Evolutionary conservation across 2,797 vertebrate genomes (phyloP), one percentile per base, ranked within the genome.

Genomic region (Delichon dasypus): DNA sequence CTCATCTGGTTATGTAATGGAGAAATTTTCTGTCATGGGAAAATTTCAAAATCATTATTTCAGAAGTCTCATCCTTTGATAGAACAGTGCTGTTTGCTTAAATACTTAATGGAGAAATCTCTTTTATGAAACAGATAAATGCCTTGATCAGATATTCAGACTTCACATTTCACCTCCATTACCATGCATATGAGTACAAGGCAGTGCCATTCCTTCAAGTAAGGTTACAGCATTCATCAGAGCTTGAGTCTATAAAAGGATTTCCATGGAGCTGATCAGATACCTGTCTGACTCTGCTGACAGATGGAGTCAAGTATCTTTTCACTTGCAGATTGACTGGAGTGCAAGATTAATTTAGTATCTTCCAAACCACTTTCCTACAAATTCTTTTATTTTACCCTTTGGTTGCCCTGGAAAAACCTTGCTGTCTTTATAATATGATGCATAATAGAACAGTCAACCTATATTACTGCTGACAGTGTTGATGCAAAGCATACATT

Each of bases 211-310:
- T 83, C 84, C 77, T 90, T 75, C 92, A 51, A 13, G 66, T 48
- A 60, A 87, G 92, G 88, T 77, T 94, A 54, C 47, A 83, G 51
- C 74, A 91, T 95, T 94, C 90, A 90, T 96, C 79, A 78, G 48
- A 92, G 76, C 60, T 70, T 6, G 51, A 85, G 94, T 89, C 89
- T 82, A 64, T 90, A 85, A 94, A 96, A 84, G 79, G 75, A 90
- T 96, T 95, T 94, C 53, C 84, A 29, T 19, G 34, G 74, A 86
- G 77, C 25, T 97, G 90, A 96, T 97, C 93, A 89, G 95, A 86
- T 94, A 73, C 73, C 66, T 91, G 73, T 74, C 93, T 96, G 92
- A 86, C 93, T 94, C 83, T 58, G 30, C 90, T 95, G 94, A 93
- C 89, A 95, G 84, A 90, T 67, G 40, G 89, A 90, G 68, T 92